Conservation (phyloP, 2,888 invertebrate genomes). For the Eupithecia centaureata region DNA sequence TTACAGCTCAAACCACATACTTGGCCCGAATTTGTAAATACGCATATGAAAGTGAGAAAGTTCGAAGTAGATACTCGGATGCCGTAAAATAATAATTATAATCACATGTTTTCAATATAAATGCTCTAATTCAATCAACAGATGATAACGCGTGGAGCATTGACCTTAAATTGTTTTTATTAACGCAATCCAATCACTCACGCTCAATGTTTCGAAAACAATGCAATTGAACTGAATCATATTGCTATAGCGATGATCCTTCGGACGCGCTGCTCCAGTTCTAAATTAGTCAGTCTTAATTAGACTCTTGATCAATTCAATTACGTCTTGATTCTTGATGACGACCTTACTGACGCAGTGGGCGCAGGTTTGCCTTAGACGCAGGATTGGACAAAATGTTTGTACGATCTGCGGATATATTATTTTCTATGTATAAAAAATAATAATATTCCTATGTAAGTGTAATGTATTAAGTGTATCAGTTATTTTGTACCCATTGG, state of each 20-base stretch:
- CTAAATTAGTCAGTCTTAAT: neutral
- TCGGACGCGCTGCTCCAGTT: neutral
- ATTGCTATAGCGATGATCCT: neutral
- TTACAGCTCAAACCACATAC: no score
- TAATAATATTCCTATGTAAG: no score
- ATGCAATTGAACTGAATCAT: slow-evolving; percentile 16
- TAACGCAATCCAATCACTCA: slow-evolving; percentile 1
- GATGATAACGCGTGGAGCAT: neutral
- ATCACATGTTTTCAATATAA: neutral
- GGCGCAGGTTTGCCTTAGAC: no score
- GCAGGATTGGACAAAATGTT: no score
- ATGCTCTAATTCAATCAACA: neutral
- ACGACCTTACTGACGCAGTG: no score
- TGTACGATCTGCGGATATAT: no score
- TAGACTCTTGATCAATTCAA: neutral
- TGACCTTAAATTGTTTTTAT: slow-evolving; percentile 11
- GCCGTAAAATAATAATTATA: neutral
- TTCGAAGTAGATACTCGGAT: no score
- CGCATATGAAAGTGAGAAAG: no score
- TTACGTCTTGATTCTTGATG: neutral
- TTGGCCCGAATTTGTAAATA: no score
- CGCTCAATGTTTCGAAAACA: slow-evolving; percentile 21
- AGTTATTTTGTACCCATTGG: no score
- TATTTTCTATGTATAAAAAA: no score
- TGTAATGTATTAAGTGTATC: no score